Percentiles rank a stretch among this genome's conserved stretches.
phyloP scores from a whole-genome alignment of 2,888 invertebrate genomes.

The Sarcophaga subvicina region DNA sequence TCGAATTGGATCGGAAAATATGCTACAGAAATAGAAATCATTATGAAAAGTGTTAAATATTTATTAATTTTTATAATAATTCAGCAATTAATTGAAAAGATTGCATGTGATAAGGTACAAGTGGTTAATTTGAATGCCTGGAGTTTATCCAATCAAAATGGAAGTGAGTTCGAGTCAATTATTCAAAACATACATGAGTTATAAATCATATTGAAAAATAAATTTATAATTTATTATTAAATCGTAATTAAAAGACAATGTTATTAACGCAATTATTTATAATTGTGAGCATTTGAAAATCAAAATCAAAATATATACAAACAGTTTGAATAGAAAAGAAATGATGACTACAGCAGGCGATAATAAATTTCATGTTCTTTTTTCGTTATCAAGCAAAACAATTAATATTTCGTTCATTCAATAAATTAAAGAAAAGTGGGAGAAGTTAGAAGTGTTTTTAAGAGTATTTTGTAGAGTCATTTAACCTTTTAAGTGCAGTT shows the following conservation, averaged over 20 bases:
- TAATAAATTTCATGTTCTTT: too few relatives aligned
- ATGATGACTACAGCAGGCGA: too few relatives aligned
- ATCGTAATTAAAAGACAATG: conserved; percentile 25
- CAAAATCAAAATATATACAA: background rate
- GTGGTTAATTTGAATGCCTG: conserved; percentile 75
- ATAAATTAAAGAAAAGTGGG: background rate
- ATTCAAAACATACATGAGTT: background rate
- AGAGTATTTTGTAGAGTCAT: background rate
- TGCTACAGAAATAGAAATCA: background rate
- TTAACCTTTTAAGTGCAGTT: background rate
- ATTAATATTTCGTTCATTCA: background rate
- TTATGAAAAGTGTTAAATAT: conserved; percentile 31
- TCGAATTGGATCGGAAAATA: background rate
- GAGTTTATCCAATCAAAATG: conserved; percentile 75
- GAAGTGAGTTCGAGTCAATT: conserved; percentile 71
- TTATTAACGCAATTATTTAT: conserved; percentile 22
- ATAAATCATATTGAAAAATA: conserved; percentile 1
- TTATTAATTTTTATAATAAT: conserved; percentile 25
- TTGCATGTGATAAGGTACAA: conserved; percentile 70
- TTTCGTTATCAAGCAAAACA: background rate
- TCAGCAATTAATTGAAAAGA: background rate
- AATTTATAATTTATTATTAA: conserved; percentile 15
- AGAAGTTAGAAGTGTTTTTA: background rate
- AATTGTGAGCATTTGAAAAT: conserved; percentile 3
- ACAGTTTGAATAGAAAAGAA: conserved; percentile 7